A percentile compares a stretch with the other conserved stretches of the same genome.
Conservation (phyloP, 2,888 invertebrate species). For the Dynastes maya region DNA sequence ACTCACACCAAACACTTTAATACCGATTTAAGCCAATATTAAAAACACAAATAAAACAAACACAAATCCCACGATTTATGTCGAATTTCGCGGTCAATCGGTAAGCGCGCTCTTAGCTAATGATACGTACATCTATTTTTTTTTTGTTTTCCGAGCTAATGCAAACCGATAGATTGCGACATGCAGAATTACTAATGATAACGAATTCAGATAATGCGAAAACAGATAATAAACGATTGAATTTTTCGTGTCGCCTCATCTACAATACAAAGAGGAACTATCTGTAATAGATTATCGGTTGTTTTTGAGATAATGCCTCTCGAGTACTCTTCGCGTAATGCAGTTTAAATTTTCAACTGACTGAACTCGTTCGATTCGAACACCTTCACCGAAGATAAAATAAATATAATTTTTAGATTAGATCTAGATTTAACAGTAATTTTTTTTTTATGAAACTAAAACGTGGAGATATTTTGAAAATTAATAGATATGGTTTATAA, state of each 20-base stretch:
- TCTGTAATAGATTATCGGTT: slow-evolving; percentile 12
- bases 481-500: too few species aligned
- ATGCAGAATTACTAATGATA: slow-evolving; percentile 8
- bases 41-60: slow-evolving; percentile 10
- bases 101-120: not conserved
- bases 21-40: not conserved
- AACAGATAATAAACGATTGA: slow-evolving; percentile 28
- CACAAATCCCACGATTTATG: not conserved
- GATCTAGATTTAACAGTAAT: too few species aligned
- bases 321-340: slow-evolving; percentile 18
- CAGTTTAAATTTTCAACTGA: slow-evolving; percentile 2
- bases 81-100: not conserved
- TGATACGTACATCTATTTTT: not conserved
- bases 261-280: slow-evolving; percentile 21
- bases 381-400: not conserved
- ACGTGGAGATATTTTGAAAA: too few species aligned
- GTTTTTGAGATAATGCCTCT: slow-evolving; percentile 16
- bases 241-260: not conserved
- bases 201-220: slow-evolving; percentile 4
- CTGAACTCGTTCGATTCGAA: not conserved
- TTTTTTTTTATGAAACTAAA: too few species aligned
- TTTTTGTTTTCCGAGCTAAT: slow-evolving; percentile 21
- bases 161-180: slow-evolving; percentile 1
- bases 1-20: not conserved
- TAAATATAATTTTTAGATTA: too few species aligned